Base-by-base conservation (phyloP, 2,113 vertebrate genomes). In the Marmota monax region DNA sequence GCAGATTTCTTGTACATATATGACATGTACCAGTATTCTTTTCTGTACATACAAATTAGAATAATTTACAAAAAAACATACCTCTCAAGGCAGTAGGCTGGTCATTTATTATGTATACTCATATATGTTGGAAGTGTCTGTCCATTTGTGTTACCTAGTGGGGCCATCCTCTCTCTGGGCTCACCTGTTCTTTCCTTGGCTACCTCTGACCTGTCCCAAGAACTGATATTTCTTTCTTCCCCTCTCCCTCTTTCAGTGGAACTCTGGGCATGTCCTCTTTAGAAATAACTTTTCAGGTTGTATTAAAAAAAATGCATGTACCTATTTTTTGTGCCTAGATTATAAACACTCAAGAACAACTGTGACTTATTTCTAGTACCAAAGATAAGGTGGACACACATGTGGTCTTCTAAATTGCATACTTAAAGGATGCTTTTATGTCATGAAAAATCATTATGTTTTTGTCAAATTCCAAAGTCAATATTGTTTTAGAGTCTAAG, bases 61-160 rank as follows among this genome's bases (percentile, higher is more conserved):
- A 22, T 74, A 39, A 80, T 79, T 87, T 83, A n/a, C 6, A 58
- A 84, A 72, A 92, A 79, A 67, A 39, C 42, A 42, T 76, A 63
- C 34, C 88, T 90, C 69, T 48, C 42, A 90, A 82, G n/a, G 61
- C 48, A 67, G 25, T 86, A 56, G 34, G 27, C 74, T 73, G 85
- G 92, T 90, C 34, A 51, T 79, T 78, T 84, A 34, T 72, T 84
- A 39, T 42, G 69, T 79, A 11, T 88, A 92, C 90, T 87, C n/a
- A 42, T 51, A 25, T 56, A 34, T 56, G 45, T 78, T 77, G 79
- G 74, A 63, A 85, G 58, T 53, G 53, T 65, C 53, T 90, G 7
- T 45, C 58, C 76, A 9, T 88, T 93, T 77, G 17, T n/a, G 17
- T 73, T 93, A 69, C 29, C 39, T 80, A 22, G 16, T 32, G 20